phyloP scores from a whole-genome alignment of 2,797 vertebrate species.

The Schizothorax lantsangensis region DNA sequence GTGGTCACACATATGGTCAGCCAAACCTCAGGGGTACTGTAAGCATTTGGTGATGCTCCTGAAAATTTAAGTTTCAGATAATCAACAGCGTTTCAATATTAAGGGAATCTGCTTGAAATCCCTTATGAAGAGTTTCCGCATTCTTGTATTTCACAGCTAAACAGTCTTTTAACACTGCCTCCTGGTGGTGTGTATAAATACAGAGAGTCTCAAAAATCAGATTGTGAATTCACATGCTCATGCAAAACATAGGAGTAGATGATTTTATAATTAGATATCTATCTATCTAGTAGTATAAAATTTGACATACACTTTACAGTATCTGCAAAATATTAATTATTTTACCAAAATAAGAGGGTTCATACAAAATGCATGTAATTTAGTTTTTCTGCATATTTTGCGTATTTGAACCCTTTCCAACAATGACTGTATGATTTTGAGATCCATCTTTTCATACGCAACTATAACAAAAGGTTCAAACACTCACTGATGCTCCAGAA shows the following conservation, averaged over 20 bases:
- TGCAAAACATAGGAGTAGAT: not conserved
- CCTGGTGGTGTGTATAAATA: not conserved
- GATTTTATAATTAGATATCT: not conserved
- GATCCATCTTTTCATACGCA: no score
- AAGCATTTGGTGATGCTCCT: slow-evolving; percentile 80
- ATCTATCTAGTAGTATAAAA: no score
- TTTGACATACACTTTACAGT: no score
- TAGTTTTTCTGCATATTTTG: no score
- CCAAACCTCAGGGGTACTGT: slow-evolving; percentile 78
- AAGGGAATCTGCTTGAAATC: not conserved
- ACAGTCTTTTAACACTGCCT: slow-evolving; percentile 4
- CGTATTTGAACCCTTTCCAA: no score
- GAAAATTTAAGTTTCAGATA: slow-evolving; percentile 33
- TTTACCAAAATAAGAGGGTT: no score
- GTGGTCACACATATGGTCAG: slow-evolving; percentile 84
- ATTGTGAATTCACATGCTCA: not conserved
- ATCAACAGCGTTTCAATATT: not conserved
- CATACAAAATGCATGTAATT: no score
- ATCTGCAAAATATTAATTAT: no score
- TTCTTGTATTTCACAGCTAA: not conserved
- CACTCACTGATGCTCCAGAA: no score
- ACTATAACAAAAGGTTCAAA: no score
- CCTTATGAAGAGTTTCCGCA: no score
- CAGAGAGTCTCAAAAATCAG: not conserved
- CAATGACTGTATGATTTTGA: no score